Evolutionary conservation across 1,140 invertebrate genomes (phyloP), one percentile per base, ranked within the genome.

Genomic region (Mamestra configurata): DNA sequence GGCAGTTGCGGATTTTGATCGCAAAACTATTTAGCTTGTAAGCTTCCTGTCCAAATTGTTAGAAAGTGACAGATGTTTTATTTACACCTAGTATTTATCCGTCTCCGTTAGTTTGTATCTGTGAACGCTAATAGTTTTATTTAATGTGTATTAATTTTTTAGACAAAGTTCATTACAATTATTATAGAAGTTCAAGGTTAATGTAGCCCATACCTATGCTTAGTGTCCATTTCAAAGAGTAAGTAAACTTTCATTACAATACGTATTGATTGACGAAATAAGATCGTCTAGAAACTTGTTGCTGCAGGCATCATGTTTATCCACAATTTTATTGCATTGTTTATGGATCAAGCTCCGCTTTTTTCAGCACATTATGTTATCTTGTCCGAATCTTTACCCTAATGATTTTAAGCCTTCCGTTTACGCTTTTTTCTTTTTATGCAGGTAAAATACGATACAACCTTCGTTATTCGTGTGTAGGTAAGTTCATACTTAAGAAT

Each of bases 331-430:
- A 72, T 72, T 27, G 70, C 70, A 72, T 72, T 57, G 70, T 72
- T 72, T 72, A 72, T 35, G 51, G 40, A 72, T 37, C 13, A 31
- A 72, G 49, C 49, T 55, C 27, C 18, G 51, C 55, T 55, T 27
- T 55, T 72, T 72, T 37, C n/a, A 35, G 27, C 27, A 70, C 27
- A 31, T 55, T n/a, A 11, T 37, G 70, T 72, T 72, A 72, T 72
- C 70, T 72, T 72, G 55, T 72, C 70, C 70, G 18, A 53, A 72
- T 72, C 70, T 72, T 72, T 72, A 51, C 24, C 31, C 49, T 72
- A 31, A 72, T 55, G 55, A 72, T 72, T 57, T 72, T 72, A 72
- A 72, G 70, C 70, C 70, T 72, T 72, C 70, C 31, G 70, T 72
- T 72, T 72, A 40, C 13, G 20, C 18, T 18, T 71, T 18, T 68